phyloP scores from a whole-genome alignment of 2,888 invertebrate genomes.

The Rhagonycha lutea region DNA sequence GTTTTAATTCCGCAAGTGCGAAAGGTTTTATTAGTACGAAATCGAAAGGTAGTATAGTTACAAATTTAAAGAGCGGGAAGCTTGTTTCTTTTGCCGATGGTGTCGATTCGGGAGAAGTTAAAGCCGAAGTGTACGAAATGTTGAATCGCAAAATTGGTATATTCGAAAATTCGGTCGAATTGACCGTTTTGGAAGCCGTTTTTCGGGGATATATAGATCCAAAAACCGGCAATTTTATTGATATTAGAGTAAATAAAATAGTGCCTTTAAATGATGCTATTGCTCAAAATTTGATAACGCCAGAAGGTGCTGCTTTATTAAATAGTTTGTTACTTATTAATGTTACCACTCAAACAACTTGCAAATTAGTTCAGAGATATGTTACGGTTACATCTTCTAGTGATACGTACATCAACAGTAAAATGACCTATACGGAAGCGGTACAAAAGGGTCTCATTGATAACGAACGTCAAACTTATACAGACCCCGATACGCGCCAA shows the following conservation, averaged over 20 bases:
- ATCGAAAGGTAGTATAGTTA: slow-evolving; percentile 70
- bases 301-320: slow-evolving; percentile 84
- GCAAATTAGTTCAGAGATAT: slow-evolving; percentile 80
- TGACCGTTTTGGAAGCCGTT: slow-evolving; percentile 86
- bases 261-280: slow-evolving; percentile 86
- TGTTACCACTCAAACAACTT: slow-evolving; percentile 84
- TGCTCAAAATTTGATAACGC: slow-evolving; percentile 80
- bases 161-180: slow-evolving; percentile 73
- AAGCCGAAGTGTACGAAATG: slow-evolving; percentile 86
- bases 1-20: slow-evolving; percentile 79
- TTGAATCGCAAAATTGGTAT: slow-evolving; percentile 82
- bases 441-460: slow-evolving; percentile 78
- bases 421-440: slow-evolving; percentile 79
- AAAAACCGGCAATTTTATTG: slow-evolving; percentile 81
- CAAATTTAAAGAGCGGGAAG: slow-evolving; percentile 75
- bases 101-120: slow-evolving; percentile 74
- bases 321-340: slow-evolving; percentile 87
- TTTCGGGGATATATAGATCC: slow-evolving; percentile 86
- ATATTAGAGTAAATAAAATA: slow-evolving; percentile 70
- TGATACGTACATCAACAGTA: slow-evolving; percentile 57
- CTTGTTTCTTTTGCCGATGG: slow-evolving; percentile 80
- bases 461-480: slow-evolving; percentile 74
- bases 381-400: slow-evolving; percentile 75
- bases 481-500: slow-evolving; percentile 74
- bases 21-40: slow-evolving; percentile 78